These are phyloP conservation scores for Yponomeuta evonymella DNA, from an alignment of 2,888 invertebrate species.

Conservation along the genomic window DNA sequence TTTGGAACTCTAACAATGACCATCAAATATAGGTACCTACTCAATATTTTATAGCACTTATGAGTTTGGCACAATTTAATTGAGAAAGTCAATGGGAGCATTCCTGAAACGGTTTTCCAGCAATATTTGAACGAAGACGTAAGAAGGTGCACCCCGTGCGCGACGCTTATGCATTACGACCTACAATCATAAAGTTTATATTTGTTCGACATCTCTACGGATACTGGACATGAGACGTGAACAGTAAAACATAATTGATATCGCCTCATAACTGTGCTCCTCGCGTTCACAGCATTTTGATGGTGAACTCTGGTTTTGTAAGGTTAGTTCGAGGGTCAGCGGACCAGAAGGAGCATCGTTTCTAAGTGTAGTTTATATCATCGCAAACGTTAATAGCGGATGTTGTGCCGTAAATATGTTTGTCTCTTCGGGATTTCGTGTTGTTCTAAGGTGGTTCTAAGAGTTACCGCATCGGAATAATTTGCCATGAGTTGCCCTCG, in stretches of 20 bases:
- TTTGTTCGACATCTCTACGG: neutral
- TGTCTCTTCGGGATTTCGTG: neutral
- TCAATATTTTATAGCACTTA: too few relatives aligned
- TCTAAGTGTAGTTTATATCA: neutral
- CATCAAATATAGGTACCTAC: too few relatives aligned
- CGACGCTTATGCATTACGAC: neutral
- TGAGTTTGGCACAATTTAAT: too few relatives aligned
- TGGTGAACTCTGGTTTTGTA: neutral
- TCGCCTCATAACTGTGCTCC: slow-evolving; percentile 6
- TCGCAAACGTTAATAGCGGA: neutral
- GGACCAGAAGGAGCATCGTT: neutral
- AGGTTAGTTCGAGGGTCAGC: neutral
- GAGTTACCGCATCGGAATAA: too few relatives aligned
- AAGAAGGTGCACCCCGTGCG: neutral
- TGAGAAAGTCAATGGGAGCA: too few relatives aligned
- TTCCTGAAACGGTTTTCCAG: neutral
- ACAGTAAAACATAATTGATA: slow-evolving; percentile 11
- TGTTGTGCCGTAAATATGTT: neutral
- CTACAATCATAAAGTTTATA: slow-evolving; percentile 1
- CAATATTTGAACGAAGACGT: neutral
- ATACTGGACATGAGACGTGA: neutral
- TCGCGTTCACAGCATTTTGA: neutral
- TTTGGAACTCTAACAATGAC: too few relatives aligned
- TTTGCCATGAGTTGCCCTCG: too few relatives aligned
- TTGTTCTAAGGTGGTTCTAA: neutral